These are phyloP conservation scores for Pocillopora grandis DNA, from an alignment of 92 coral and sea anemone species.

Conservation along the genomic window DNA sequence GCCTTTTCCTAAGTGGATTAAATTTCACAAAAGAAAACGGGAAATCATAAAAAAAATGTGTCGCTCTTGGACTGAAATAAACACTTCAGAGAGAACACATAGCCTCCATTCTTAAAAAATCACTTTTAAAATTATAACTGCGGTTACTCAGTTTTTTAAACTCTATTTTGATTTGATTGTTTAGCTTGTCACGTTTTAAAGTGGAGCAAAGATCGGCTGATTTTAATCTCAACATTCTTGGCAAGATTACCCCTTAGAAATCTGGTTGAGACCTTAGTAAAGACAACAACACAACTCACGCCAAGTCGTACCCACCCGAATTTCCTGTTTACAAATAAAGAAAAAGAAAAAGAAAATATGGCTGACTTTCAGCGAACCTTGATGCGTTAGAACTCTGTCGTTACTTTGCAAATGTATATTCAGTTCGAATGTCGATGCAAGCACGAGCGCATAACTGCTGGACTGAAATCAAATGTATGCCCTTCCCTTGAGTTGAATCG, in stretches of 20 bases:
- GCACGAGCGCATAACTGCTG: too few relatives aligned
- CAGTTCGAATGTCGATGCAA: too few relatives aligned
- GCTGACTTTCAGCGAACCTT: not conserved
- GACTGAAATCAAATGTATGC: too few relatives aligned
- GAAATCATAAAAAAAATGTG: not conserved
- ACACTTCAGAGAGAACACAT: not conserved
- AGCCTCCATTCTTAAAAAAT: not conserved
- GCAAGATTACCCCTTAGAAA: constrained; percentile 6
- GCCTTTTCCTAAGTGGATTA: not conserved
- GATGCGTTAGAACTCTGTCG: not conserved
- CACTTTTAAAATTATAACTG: not conserved
- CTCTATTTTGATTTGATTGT: constrained; percentile 4
- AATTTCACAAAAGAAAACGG: not conserved
- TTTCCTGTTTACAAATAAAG: constrained; percentile 17
- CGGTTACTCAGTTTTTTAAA: not conserved
- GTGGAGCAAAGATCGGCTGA: constrained; percentile 26
- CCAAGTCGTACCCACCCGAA: constrained; percentile 19
- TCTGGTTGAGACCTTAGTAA: constrained; percentile 16
- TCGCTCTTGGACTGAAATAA: not conserved
- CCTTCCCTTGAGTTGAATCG: too few relatives aligned
- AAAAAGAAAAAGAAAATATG: not conserved
- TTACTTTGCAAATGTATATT: not conserved
- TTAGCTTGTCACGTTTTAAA: constrained; percentile 10
- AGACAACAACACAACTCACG: constrained; percentile 21
- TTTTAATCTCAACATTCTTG: constrained; percentile 24